phyloP scores from a whole-genome alignment of 2,888 invertebrate genomes.

The Sicus ferrugineus region DNA sequence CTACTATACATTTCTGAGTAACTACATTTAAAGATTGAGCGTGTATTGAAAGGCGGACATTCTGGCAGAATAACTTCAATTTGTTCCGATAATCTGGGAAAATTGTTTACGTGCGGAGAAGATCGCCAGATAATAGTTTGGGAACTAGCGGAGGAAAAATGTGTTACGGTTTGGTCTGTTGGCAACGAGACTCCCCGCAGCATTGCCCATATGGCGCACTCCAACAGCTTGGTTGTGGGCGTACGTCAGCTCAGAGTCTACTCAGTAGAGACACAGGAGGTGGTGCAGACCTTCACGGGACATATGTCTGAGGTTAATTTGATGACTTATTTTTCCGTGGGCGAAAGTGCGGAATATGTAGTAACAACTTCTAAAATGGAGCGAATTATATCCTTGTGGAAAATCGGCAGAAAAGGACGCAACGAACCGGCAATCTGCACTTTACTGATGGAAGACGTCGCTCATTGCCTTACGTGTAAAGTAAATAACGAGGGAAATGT shows the following conservation, averaged over 20 bases:
- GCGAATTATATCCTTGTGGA: constrained; percentile 62
- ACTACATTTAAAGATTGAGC: constrained; percentile 57
- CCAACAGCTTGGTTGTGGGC: constrained; percentile 57
- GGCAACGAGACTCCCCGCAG: constrained; percentile 66
- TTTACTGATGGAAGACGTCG: constrained; percentile 76
- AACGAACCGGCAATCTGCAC: constrained; percentile 68
- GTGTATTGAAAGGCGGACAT: constrained; percentile 62
- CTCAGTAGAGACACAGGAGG: constrained; percentile 69
- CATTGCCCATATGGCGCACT: constrained; percentile 57
- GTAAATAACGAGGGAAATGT: constrained; percentile 66
- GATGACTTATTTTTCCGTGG: constrained; percentile 59
- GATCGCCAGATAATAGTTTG: constrained; percentile 69
- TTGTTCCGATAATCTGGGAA: constrained; percentile 65
- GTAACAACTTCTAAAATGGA: constrained; percentile 61
- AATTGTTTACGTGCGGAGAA: constrained; percentile 69
- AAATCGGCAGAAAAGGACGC: constrained; percentile 59
- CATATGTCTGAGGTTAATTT: constrained; percentile 70
- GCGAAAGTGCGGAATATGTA: constrained; percentile 52
- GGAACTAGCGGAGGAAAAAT: constrained; percentile 63
- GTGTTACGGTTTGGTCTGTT: constrained; percentile 69
- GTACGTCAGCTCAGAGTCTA: constrained; percentile 65
- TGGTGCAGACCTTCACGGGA: constrained; percentile 72
- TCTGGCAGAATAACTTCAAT: constrained; percentile 67
- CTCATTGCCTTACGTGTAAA: constrained; percentile 67
- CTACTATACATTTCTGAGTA: too few species aligned